Percentiles rank a stretch among this genome's conserved stretches.
Conservation (phyloP, 2,888 invertebrate species). For the Dryocosmus kuriphilus region DNA sequence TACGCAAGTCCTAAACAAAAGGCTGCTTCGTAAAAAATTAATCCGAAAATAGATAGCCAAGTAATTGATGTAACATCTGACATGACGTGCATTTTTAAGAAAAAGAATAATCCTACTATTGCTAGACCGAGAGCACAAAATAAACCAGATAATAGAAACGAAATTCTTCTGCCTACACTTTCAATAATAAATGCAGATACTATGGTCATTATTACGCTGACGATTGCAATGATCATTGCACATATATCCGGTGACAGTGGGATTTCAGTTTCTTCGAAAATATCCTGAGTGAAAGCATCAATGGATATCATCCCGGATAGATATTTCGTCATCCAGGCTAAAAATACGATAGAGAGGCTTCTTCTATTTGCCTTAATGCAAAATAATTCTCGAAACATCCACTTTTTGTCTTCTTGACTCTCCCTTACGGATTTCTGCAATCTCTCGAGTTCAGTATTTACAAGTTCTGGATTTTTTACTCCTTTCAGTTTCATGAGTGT, state of each 20-base stretch:
- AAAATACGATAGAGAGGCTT: neutral
- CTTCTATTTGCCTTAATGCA: neutral
- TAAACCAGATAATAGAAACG: neutral
- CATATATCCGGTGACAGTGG: neutral
- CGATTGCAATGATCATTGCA: neutral
- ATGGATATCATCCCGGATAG: neutral
- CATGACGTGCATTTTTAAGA: neutral
- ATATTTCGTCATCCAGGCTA: neutral
- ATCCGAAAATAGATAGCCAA: neutral
- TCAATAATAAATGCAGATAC: neutral
- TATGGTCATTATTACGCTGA: neutral
- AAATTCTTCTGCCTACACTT: neutral
- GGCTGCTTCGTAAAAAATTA: neutral
- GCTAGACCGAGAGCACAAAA: neutral
- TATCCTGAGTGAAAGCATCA: conserved; percentile 2
- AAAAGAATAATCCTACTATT: neutral
- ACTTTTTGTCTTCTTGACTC: neutral
- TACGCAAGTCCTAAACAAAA: neutral
- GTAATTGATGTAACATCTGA: neutral
- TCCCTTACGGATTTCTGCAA: neutral
- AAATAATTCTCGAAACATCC: conserved; percentile 18
- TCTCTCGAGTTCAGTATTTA: neutral
- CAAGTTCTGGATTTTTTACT: neutral
- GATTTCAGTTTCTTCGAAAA: neutral
- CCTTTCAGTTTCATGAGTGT: conserved; percentile 34